Percentiles rank a stretch among this genome's conserved stretches.
These are phyloP conservation scores for Clavelina lepadiformis DNA, from an alignment of 23 tunicate genomes.

Conservation along the genomic window DNA sequence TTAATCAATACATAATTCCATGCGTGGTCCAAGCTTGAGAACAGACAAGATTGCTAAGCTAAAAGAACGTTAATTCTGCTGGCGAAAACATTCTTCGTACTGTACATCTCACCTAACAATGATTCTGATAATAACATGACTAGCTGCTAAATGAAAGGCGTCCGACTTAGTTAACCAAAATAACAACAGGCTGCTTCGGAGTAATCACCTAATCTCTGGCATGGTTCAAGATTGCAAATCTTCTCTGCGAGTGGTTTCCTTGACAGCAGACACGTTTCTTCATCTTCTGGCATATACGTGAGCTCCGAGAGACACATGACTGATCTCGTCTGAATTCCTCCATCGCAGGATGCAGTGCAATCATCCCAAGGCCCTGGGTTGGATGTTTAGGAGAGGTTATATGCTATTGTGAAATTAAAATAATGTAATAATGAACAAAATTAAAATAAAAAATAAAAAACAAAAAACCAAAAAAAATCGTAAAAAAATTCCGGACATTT, in stretches of 20 bases:
- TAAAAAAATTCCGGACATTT: neutral
- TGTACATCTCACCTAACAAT: no score
- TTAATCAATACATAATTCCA: no score
- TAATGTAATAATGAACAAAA: neutral
- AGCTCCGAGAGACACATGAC: constrained; percentile 46
- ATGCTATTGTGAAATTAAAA: neutral
- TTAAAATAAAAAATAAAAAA: neutral
- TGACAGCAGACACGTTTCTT: neutral
- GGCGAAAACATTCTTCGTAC: no score
- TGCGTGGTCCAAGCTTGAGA: no score
- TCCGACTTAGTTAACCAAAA: neutral
- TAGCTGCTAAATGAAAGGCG: neutral
- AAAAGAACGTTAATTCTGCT: no score
- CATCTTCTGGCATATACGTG: constrained; percentile 5
- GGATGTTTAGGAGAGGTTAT: neutral
- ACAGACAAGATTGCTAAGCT: no score
- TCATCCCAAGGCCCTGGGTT: constrained; percentile 50
- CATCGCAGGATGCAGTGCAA: constrained; percentile 42
- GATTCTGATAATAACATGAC: no score
- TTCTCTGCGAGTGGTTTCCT: constrained; percentile 14
- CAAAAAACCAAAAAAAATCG: neutral
- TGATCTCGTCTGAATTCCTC: constrained; percentile 37
- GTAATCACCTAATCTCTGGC: constrained; percentile 4
- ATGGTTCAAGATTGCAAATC: constrained; percentile 17
- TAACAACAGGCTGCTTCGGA: no score